Evolutionary conservation across 2,113 vertebrate genomes (phyloP).

Genomic region (Eidolon helvum): DNA sequence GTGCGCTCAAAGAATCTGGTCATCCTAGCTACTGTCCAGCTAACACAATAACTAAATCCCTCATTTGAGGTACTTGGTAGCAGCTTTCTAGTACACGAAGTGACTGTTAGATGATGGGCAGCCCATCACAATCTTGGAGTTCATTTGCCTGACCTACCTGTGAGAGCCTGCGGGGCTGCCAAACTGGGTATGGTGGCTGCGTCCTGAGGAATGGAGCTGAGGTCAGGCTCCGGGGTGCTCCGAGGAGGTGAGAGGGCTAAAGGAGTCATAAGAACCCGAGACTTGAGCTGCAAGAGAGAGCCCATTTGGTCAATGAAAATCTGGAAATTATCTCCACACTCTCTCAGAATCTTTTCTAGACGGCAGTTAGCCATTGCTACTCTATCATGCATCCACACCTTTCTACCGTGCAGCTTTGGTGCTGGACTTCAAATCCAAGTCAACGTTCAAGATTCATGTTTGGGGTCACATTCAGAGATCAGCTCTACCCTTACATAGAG

Average conservation of each 20-base stretch:
- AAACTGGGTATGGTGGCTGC: constrained; percentile 93
- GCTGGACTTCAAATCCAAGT: not conserved
- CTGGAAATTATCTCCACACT: not conserved
- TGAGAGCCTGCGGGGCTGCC: constrained; percentile 89
- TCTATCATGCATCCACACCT: not conserved
- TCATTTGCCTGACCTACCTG: constrained; percentile 85
- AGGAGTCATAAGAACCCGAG: constrained; percentile 92
- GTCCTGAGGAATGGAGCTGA: constrained; percentile 95
- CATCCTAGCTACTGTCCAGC: rapidly evolving
- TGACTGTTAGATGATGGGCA: too few species aligned
- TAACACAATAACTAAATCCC: not conserved
- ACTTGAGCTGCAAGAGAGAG: constrained; percentile 90
- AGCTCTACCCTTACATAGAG: not conserved
- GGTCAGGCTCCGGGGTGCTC: constrained; percentile 94
- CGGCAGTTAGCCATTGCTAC: constrained; percentile 30
- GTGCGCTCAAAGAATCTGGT: not conserved
- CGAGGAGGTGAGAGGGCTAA: constrained; percentile 91
- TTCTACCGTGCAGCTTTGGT: not conserved
- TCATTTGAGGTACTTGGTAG: not conserved
- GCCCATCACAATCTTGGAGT: not conserved
- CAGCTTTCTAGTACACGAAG: not conserved
- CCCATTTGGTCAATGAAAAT: constrained; percentile 33
- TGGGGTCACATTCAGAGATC: not conserved
- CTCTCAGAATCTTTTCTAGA: not conserved
- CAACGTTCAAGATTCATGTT: not conserved